Conservation (phyloP, 2,888 invertebrate species). For the Dicyrtoma fusca region DNA sequence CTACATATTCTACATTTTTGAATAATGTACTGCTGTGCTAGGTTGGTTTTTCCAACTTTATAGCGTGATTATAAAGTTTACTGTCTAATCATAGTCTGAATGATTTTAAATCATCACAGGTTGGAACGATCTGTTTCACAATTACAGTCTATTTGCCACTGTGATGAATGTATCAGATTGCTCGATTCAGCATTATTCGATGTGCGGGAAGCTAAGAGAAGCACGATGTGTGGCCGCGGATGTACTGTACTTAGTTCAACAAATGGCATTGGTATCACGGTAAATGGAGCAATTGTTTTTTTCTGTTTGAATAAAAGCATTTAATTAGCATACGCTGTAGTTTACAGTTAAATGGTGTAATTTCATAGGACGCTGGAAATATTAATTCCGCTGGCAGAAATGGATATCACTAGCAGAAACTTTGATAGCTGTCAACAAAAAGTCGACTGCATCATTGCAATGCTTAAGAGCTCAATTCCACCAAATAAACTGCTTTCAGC, state of each 20-base stretch:
- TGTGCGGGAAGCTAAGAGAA: constrained; percentile 29
- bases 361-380: constrained; percentile 19
- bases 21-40: too few relatives aligned
- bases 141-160: constrained; percentile 18
- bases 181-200: constrained; percentile 9
- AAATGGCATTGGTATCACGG: constrained; percentile 31
- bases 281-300: too few relatives aligned
- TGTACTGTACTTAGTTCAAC: constrained; percentile 26
- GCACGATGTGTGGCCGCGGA: constrained; percentile 25
- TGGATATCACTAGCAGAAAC: constrained; percentile 22
- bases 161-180: constrained; percentile 25
- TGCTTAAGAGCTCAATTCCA: constrained; percentile 21
- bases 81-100: too few relatives aligned
- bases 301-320: too few relatives aligned
- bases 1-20: not conserved
- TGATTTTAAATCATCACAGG: constrained; percentile 12
- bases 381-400: constrained; percentile 27
- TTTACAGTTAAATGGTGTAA: not conserved
- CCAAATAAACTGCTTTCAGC: not conserved
- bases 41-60: too few relatives aligned
- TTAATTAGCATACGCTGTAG: too few relatives aligned
- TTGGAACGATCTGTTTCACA: constrained; percentile 31
- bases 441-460: constrained; percentile 22
- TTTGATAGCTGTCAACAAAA: constrained; percentile 33
- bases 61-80: too few relatives aligned